Conservation (phyloP, 2,888 invertebrate genomes). For the Sarcophaga rosellei region DNA sequence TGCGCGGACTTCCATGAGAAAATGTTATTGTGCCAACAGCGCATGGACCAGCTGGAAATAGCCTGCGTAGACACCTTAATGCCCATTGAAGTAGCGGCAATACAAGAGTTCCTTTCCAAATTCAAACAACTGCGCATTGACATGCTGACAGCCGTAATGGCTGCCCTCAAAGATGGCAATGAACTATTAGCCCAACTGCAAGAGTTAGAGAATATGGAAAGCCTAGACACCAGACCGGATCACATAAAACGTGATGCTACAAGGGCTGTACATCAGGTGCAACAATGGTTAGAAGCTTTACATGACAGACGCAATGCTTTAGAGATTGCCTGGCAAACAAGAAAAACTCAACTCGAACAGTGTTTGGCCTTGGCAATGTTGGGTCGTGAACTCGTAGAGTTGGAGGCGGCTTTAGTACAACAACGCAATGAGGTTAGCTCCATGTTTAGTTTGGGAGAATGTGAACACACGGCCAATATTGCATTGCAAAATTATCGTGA, state of each 20-base stretch:
- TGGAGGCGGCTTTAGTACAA: constrained; percentile 84
- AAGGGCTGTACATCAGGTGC: constrained; percentile 85
- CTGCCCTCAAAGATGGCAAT: constrained; percentile 91
- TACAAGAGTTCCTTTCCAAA: constrained; percentile 86
- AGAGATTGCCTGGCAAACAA: constrained; percentile 86
- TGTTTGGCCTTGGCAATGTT: constrained; percentile 88
- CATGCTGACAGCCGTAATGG: constrained; percentile 89
- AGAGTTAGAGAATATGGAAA: constrained; percentile 88
- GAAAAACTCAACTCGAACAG: constrained; percentile 90
- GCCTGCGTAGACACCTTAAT: constrained; percentile 86
- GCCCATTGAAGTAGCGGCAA: constrained; percentile 88
- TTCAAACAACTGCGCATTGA: constrained; percentile 88
- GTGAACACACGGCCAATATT: constrained; percentile 85
- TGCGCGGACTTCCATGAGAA: constrained; percentile 90
- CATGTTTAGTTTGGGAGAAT: constrained; percentile 85
- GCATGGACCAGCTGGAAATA: constrained; percentile 86
- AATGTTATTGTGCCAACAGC: constrained; percentile 86
- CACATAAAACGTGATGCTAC: constrained; percentile 83
- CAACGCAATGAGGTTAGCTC: constrained; percentile 83
- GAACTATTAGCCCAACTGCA: constrained; percentile 87
- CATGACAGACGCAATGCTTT: constrained; percentile 88
- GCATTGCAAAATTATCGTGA: constrained; percentile 87
- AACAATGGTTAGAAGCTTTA: constrained; percentile 88
- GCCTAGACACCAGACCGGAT: constrained; percentile 88
- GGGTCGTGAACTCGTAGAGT: constrained; percentile 86